A percentile compares a stretch with the other conserved stretches of the same genome.
These are phyloP conservation scores for Drosophila malerkotliana DNA, from an alignment of 1,140 invertebrate species.

Conservation along the genomic window DNA sequence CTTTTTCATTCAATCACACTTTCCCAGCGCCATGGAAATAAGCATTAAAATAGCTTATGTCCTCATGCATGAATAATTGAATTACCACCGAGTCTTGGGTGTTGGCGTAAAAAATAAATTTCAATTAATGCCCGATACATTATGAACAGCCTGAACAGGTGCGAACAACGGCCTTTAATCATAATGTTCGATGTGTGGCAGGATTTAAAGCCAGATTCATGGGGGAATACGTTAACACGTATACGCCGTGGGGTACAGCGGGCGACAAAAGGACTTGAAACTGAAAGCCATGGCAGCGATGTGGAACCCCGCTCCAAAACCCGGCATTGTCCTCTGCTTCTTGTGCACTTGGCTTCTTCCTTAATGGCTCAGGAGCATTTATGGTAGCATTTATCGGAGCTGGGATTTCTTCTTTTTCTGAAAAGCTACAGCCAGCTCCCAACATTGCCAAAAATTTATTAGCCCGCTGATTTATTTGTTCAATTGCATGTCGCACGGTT, in stretches of 20 bases:
- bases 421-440: constrained; percentile 16
- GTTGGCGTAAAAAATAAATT: constrained; percentile 45
- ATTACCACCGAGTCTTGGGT: constrained; percentile 30
- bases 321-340: constrained; percentile 20
- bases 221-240: constrained; percentile 42
- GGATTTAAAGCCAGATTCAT: constrained; percentile 3
- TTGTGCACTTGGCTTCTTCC: constrained; percentile 46
- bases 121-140: constrained; percentile 55
- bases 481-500: constrained; percentile 56
- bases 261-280: constrained; percentile 19
- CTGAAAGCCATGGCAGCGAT: constrained; percentile 37
- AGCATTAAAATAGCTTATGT: constrained; percentile 30
- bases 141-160: constrained; percentile 42
- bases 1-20: neutral
- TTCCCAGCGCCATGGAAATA: constrained; percentile 10
- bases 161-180: constrained; percentile 57
- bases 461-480: constrained; percentile 72
- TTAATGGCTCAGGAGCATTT: constrained; percentile 66
- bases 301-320: constrained; percentile 18
- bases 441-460: constrained; percentile 62
- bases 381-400: constrained; percentile 40
- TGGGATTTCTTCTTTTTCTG: constrained; percentile 10
- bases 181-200: constrained; percentile 46
- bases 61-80: constrained; percentile 49
- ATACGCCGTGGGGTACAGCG: constrained; percentile 37